phyloP scores from a whole-genome alignment of 2,888 invertebrate species.

The Drosophila nr. fundita region DNA sequence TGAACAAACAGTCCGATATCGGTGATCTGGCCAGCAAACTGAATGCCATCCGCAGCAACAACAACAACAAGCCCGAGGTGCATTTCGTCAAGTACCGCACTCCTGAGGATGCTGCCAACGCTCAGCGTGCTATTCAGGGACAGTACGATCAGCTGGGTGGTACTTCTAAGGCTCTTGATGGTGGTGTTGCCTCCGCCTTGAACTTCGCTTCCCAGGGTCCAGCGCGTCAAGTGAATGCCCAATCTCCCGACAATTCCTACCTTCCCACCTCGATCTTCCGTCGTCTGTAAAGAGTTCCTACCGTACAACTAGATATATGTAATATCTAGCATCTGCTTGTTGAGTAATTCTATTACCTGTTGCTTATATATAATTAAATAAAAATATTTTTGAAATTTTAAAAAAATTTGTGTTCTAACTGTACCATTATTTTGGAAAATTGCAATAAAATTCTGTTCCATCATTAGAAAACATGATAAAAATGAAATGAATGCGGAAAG shows the following conservation, averaged over 20 bases:
- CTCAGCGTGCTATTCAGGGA: conserved; percentile 70
- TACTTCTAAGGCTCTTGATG: conserved; percentile 54
- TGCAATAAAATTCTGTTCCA: background rate
- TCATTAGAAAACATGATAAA: background rate
- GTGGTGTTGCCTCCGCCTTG: conserved; percentile 72
- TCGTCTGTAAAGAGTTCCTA: conserved; percentile 57
- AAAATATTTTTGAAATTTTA: conserved; percentile 29
- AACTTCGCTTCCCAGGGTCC: conserved; percentile 76
- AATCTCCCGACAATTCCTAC: conserved; percentile 67
- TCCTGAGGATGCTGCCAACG: conserved; percentile 74
- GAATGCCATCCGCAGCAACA: conserved; percentile 66
- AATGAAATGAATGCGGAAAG: background rate
- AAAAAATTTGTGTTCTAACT: background rate
- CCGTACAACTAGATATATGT: conserved; percentile 6
- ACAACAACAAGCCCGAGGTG: conserved; percentile 77
- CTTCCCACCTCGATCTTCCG: conserved; percentile 78
- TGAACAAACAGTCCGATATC: conserved; percentile 75
- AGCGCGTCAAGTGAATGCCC: conserved; percentile 52
- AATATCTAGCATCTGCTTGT: conserved; percentile 45
- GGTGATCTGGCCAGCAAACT: conserved; percentile 71
- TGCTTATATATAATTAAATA: conserved; percentile 37
- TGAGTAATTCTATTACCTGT: conserved; percentile 58
- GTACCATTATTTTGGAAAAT: background rate
- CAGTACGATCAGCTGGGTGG: conserved; percentile 74
- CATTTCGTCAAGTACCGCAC: conserved; percentile 81